phyloP scores from a whole-genome alignment of 1,140 invertebrate species.

The Liolophura sinensis region DNA sequence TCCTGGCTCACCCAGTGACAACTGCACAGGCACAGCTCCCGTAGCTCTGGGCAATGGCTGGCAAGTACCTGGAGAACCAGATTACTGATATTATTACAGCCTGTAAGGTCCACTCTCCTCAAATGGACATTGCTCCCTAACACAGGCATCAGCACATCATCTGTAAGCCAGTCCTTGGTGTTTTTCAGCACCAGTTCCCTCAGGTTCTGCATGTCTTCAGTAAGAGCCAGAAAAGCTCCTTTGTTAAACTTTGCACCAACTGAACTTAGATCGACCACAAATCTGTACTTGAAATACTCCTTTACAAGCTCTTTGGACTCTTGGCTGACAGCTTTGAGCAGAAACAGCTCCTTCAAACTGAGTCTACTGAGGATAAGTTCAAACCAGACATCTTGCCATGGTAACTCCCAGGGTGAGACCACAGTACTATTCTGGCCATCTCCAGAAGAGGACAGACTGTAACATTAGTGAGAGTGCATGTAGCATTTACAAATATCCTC shows the following conservation, averaged over 20 bases:
- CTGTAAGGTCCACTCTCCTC: conserved; percentile 42
- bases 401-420: conserved; percentile 28
- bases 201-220: conserved; percentile 27
- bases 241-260: conserved; percentile 28
- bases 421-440: too few relatives aligned
- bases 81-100: conserved; percentile 46
- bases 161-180: conserved; percentile 53
- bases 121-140: conserved; percentile 40
- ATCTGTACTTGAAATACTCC: conserved; percentile 31
- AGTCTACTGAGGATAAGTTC: conserved; percentile 34
- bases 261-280: conserved; percentile 29
- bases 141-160: conserved; percentile 42
- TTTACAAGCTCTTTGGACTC: conserved; percentile 29
- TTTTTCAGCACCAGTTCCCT: conserved; percentile 40
- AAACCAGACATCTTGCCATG: conserved; percentile 49
- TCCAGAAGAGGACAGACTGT: too few relatives aligned
- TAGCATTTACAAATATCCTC: too few relatives aligned
- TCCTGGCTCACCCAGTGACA: conserved; percentile 53
- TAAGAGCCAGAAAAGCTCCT: conserved; percentile 35
- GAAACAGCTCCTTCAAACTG: conserved; percentile 31
- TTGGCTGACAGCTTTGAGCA: conserved; percentile 27
- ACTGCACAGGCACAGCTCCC: conserved; percentile 38
- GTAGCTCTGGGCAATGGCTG: conserved; percentile 33
- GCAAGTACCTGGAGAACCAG: conserved; percentile 41
- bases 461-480: too few relatives aligned